Evolutionary conservation across 2,113 vertebrate species (phyloP).

Genomic region (Eurypyga helias): DNA sequence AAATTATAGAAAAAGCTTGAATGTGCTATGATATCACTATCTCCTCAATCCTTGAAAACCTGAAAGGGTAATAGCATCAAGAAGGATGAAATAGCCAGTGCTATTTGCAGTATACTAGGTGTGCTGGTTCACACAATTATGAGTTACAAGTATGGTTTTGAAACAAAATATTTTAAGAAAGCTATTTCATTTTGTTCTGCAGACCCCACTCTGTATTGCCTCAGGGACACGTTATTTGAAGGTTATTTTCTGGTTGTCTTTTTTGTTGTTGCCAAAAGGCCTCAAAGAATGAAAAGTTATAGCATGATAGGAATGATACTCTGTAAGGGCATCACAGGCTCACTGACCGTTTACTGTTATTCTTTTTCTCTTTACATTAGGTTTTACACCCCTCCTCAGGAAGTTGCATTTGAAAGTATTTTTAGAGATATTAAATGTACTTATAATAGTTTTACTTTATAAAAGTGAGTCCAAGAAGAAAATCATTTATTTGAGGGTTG

Average conservation of each 20-base stretch:
- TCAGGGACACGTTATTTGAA: conserved; percentile 3
- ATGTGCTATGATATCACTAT: background rate
- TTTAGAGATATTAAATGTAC: background rate
- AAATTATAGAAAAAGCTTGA: background rate
- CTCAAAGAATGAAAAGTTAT: conserved; percentile 21
- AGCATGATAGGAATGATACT: background rate
- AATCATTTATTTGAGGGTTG: background rate
- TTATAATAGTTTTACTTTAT: background rate
- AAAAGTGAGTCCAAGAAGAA: background rate
- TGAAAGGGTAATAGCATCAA: background rate
- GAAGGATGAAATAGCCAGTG: background rate
- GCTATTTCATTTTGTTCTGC: conserved; percentile 10
- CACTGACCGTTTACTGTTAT: background rate
- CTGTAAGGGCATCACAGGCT: background rate
- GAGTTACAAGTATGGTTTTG: background rate
- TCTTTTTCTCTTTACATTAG: background rate
- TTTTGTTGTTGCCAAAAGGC: conserved; percentile 11
- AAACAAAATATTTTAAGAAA: conserved; percentile 38
- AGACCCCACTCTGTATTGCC: background rate
- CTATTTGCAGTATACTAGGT: background rate
- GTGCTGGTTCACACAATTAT: background rate
- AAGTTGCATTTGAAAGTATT: background rate
- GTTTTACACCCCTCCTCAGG: background rate
- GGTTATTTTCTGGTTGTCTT: conserved; percentile 31
- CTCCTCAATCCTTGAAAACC: background rate